Evolutionary conservation across 2,797 vertebrate species (phyloP), one percentile per base, ranked within the genome.

Genomic region (Triplophysa bombifrons): DNA sequence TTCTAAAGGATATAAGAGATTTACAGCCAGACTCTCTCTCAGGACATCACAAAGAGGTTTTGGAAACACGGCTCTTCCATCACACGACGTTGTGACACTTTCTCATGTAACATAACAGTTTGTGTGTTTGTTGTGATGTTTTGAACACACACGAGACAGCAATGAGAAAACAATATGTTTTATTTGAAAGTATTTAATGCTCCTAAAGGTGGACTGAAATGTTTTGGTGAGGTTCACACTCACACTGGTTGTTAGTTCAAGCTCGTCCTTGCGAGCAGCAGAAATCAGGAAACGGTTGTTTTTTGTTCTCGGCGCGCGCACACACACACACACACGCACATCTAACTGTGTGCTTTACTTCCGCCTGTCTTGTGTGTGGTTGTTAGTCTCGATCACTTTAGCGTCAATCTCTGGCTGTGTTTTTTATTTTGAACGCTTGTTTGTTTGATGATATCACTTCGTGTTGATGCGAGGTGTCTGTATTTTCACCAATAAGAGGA

Each of bases 281-380:
- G 65, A 71, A 56, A 80, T 41, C 81, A 87, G 86, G 83, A 90
- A 86, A 82, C 82, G 9, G 22, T 34, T 60, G 86, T 80, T 63
- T 72, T 66, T 2, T 51, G 48, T 50, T 50, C 48, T 50, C 48
- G 0, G 27, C 41, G 65, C 74, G 65, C 27, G 78, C 19, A 16
- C 34, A 51, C 46, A 46, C 41, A 44, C 73, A 34, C 74, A 66
- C 19, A 17, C 46, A 51, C 46, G 25, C 41, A 44, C 73, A 34
- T 86, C 30, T 84, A n/a, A 81, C 58, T 73, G n/a, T 13, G 30
- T 61, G 80, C 41, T 80, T 22, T 44, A 82, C 88, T 91, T 92
- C 88, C 84, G 89, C 61, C 72, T 87, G 16, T 34, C 53, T 50
- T 20, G 46, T 64, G 38, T 81, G 80, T 10, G 20, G 78, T 85